Conservation (phyloP, 2,113 vertebrate genomes). For the Pterophyllum scalare region DNA sequence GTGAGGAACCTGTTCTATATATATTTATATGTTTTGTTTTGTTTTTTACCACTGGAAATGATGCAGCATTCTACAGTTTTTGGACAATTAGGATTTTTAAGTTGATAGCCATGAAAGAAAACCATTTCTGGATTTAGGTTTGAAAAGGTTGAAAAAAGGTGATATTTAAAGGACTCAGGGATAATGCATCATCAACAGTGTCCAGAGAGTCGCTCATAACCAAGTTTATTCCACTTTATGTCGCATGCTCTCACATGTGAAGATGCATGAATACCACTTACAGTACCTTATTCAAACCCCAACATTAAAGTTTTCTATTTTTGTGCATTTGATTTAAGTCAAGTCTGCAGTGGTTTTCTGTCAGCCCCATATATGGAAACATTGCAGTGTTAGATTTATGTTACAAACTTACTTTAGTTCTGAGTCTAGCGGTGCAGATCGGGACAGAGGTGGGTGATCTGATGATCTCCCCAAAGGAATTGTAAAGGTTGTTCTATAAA, state of each 20-base stretch:
- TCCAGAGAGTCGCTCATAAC: constrained; percentile 40
- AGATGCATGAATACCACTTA: constrained; percentile 62
- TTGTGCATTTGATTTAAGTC: background rate
- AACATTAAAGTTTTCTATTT: constrained; percentile 54
- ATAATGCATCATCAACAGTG: constrained; percentile 76
- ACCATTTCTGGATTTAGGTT: constrained; percentile 16
- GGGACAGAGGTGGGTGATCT: background rate
- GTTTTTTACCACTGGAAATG: constrained; percentile 59
- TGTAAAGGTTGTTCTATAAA: background rate
- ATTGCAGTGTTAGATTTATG: background rate
- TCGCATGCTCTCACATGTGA: constrained; percentile 70
- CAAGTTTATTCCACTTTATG: constrained; percentile 29
- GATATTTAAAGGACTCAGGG: background rate
- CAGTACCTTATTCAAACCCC: constrained; percentile 25
- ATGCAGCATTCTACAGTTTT: constrained; percentile 67
- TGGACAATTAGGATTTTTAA: background rate
- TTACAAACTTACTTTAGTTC: background rate
- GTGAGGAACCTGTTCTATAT: constrained; percentile 84
- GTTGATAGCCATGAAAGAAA: too few species aligned
- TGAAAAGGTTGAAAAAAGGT: background rate
- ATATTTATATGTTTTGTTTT: background rate
- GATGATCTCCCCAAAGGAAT: background rate
- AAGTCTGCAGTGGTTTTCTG: background rate
- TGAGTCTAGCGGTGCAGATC: background rate
- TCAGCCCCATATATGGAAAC: too few species aligned